Base-by-base conservation (phyloP, 2,113 vertebrate species). In the Aythya baeri region DNA sequence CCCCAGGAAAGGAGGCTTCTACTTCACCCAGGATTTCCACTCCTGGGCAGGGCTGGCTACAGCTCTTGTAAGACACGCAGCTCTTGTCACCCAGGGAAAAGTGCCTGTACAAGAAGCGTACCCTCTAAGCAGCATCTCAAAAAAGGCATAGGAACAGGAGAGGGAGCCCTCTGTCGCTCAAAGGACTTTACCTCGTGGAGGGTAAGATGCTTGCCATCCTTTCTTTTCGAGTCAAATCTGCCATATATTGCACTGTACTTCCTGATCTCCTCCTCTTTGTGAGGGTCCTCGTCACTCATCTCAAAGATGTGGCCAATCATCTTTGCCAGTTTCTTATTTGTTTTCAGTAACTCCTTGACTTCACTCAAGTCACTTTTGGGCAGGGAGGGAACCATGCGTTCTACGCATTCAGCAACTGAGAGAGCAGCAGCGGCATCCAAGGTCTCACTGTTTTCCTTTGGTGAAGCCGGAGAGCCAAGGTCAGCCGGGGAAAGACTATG, bases 231-330 rank as follows among this genome's bases (percentile, higher is more conserved):
- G 98, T 99, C 99, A 73, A 99, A 99, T 46, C 99, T 98, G 54
- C 99, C 99, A 44, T 99, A 99, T 97, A 99, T 99, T 96, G 99
- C 99, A 93, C 99, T 99, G 97, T 99, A 99, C 93, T 99, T 99
- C 32, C 99, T 98, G 63, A 99, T 99, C 96, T 99, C 99, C 89
- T 99, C 99, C 95, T 99, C 99, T 91, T 98, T 97, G 78, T 98
- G 98, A 1, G 99, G 99, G 85, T 99, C 99, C 7, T 99, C 99
- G 0, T 99, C 99, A 17, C 97, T 97, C 99, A 99, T 98, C 44
- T 99, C 99, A 52, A 99, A 99, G 98, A 99, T 99, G 97, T 99
- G 99, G 46, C 99, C 98, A 12, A 99, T 99, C 99, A 99, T 99
- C 97, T 99, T 99, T 79, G 98, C 99, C 95, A 99, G 97, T 93